Evolutionary conservation across 2,888 invertebrate genomes (phyloP).

Genomic region (Cryptocephalus moraei): DNA sequence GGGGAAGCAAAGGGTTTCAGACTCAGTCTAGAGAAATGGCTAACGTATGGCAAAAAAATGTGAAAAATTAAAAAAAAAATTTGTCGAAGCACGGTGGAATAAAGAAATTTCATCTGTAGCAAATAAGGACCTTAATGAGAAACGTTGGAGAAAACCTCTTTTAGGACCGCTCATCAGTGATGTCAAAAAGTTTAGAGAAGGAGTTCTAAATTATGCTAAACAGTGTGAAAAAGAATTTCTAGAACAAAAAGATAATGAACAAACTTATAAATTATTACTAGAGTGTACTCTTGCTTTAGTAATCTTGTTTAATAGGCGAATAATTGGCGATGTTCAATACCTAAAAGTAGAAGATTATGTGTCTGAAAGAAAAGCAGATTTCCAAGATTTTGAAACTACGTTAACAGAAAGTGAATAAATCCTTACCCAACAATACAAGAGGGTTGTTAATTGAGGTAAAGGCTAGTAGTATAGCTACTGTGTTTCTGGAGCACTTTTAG

Average conservation of each 20-base stretch:
- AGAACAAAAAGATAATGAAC: slow-evolving; percentile 3
- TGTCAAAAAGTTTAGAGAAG: slow-evolving; percentile 5
- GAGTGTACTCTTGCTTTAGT: slow-evolving; percentile 10
- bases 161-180: slow-evolving; percentile 9
- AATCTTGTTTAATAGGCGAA: slow-evolving; percentile 15
- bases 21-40: slow-evolving; percentile 1
- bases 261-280: slow-evolving; percentile 9
- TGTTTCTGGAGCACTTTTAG: no score
- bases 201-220: slow-evolving; percentile 2
- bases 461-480: no score
- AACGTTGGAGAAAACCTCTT: slow-evolving; percentile 8
- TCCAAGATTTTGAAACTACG: slow-evolving; percentile 15
- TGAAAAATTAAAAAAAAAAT: slow-evolving; percentile 8
- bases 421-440: slow-evolving; percentile 18
- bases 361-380: slow-evolving; percentile 8
- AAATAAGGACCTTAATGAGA: slow-evolving; percentile 10
- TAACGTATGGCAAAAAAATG: slow-evolving; percentile 3
- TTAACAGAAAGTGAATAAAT: slow-evolving; percentile 16
- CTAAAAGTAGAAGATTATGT: slow-evolving; percentile 13
- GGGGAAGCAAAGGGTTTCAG: slow-evolving; percentile 6
- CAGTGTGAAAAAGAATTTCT: slow-evolving; percentile 4
- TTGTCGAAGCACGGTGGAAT: slow-evolving; percentile 8
- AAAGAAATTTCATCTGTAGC: slow-evolving; percentile 10
- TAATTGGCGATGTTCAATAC: slow-evolving; percentile 17
- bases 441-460: slow-evolving; percentile 22